These are phyloP conservation scores for Acromyrmex echinatior DNA, from an alignment of 1,140 invertebrate species.

Conservation along the genomic window DNA sequence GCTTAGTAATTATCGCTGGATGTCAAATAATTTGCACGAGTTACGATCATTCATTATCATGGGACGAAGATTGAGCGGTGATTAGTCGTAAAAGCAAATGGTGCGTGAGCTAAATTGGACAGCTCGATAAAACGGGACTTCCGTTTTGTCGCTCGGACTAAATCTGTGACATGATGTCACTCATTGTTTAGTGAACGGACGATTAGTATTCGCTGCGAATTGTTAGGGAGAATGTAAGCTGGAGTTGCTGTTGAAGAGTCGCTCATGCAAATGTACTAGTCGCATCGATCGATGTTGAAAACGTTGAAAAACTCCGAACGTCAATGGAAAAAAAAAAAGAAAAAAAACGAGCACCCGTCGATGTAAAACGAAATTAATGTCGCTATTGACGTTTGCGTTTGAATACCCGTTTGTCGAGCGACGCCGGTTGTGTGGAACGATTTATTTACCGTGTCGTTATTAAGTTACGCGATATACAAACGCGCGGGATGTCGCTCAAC, in stretches of 20 bases:
- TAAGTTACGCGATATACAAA: conserved; percentile 15
- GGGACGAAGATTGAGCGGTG: conserved; percentile 7
- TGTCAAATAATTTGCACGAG: conserved; percentile 35
- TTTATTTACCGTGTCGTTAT: conserved; percentile 46
- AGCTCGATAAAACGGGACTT: conserved; percentile 13
- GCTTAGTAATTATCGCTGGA: conserved; percentile 5
- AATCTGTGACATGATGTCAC: conserved; percentile 19
- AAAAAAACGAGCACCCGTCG: neutral
- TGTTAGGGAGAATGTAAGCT: neutral
- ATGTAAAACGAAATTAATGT: conserved; percentile 44
- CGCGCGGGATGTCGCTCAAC: neutral
- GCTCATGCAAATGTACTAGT: neutral
- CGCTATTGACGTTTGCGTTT: conserved; percentile 27
- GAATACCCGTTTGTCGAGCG: conserved; percentile 44
- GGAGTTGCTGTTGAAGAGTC: neutral
- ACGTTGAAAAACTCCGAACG: conserved; percentile 36
- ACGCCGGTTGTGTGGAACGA: neutral
- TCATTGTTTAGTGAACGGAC: neutral
- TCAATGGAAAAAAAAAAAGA: neutral
- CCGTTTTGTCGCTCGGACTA: neutral
- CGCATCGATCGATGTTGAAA: neutral
- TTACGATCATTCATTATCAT: conserved; percentile 26
- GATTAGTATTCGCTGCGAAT: neutral
- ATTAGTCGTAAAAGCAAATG: conserved; percentile 5
- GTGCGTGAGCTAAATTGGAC: neutral